phyloP scores from a whole-genome alignment of 2,113 vertebrate genomes.

The Syngnathus scovelli region DNA sequence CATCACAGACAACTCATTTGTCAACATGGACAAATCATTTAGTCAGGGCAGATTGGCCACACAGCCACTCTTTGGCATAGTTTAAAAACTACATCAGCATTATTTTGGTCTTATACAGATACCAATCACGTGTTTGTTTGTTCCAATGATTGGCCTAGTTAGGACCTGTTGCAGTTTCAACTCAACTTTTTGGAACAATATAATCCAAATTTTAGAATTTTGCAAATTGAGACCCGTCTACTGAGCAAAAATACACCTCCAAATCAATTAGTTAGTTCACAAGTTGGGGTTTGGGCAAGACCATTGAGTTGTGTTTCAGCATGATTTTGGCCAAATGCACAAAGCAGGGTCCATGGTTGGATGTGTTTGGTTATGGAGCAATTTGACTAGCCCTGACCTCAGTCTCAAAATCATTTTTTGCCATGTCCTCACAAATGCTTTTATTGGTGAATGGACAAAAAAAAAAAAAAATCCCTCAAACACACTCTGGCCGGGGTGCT shows the following conservation, averaged over 20 bases:
- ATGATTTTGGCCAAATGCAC: background rate
- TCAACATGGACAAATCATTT: background rate
- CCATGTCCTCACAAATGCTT: background rate
- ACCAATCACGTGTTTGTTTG: background rate
- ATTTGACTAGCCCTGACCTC: background rate
- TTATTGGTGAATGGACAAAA: background rate
- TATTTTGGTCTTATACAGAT: background rate
- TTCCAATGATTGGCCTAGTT: too few species aligned
- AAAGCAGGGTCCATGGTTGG: too few species aligned
- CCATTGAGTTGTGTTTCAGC: background rate
- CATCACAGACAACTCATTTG: conserved; percentile 7
- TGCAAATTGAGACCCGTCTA: background rate
- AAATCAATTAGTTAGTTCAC: too few species aligned
- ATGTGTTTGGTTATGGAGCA: background rate
- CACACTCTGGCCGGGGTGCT: background rate
- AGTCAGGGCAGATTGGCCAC: conserved; percentile 8
- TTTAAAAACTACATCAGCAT: background rate
- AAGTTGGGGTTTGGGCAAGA: too few species aligned
- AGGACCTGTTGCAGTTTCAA: too few species aligned
- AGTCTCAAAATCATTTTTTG: background rate
- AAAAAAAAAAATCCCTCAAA: background rate
- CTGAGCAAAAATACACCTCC: background rate
- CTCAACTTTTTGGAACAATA: background rate
- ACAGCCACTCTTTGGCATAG: background rate
- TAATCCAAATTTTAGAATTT: background rate